Percentiles rank a stretch among this genome's conserved stretches.
These are phyloP conservation scores for Orchestes rusci DNA, from an alignment of 2,888 invertebrate species.

Conservation along the genomic window DNA sequence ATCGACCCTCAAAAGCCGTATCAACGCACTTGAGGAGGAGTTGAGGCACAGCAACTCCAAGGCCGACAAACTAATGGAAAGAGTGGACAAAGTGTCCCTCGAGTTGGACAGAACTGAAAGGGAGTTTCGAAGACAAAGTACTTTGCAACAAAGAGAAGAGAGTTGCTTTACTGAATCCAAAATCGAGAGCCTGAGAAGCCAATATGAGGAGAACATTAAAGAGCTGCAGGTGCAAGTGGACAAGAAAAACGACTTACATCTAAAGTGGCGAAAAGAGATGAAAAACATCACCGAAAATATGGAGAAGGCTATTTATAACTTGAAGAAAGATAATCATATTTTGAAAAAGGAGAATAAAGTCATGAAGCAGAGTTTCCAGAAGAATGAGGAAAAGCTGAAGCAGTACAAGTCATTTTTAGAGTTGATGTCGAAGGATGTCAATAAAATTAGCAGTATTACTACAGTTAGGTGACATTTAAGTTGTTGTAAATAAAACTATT, in stretches of 20 bases:
- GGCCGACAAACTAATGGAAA: constrained; percentile 33
- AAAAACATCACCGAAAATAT: constrained; percentile 56
- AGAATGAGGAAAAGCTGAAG: constrained; percentile 32
- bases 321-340: constrained; percentile 50
- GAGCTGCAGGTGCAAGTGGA: constrained; percentile 54
- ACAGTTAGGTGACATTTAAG: constrained; percentile 18
- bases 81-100: constrained; percentile 32
- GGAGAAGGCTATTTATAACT: constrained; percentile 50
- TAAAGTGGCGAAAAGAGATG: constrained; percentile 58
- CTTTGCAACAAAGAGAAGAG: too few species aligned
- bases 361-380: constrained; percentile 41
- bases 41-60: constrained; percentile 37
- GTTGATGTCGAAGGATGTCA: constrained; percentile 29
- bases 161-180: too few species aligned
- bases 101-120: constrained; percentile 36
- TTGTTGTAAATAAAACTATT: too few species aligned
- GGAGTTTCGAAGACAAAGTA: too few species aligned
- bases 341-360: constrained; percentile 44
- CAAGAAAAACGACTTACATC: constrained; percentile 53
- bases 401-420: constrained; percentile 31
- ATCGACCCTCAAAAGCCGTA: constrained; percentile 41
- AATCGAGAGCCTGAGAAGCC: constrained; percentile 28
- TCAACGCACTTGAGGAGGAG: constrained; percentile 42
- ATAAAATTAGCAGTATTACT: constrained; percentile 28
- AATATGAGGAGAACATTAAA: constrained; percentile 38